Percentiles rank a stretch among this genome's conserved stretches.
phyloP scores from a whole-genome alignment of 2,113 vertebrate species.

The Aegotheles bennettii region DNA sequence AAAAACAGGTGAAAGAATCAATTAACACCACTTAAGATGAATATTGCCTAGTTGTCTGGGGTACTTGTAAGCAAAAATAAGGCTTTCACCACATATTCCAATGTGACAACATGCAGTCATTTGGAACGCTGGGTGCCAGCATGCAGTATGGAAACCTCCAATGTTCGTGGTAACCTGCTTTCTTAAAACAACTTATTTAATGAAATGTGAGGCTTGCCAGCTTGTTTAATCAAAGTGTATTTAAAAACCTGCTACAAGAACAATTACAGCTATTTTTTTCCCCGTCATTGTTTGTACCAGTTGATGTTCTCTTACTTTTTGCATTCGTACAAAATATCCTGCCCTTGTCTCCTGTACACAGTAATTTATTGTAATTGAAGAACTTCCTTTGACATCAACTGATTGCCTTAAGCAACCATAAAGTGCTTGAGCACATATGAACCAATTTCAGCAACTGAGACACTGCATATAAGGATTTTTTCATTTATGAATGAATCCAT shows the following conservation, averaged over 20 bases:
- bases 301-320: not conserved
- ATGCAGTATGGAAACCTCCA: not conserved
- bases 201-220: not conserved
- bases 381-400: not conserved
- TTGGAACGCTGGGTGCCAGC: not conserved
- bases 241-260: not conserved
- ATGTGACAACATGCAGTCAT: fast-evolving
- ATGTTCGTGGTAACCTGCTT: not conserved
- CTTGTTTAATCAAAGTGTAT: not conserved
- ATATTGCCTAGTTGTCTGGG: not conserved
- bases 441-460: not conserved
- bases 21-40: not conserved
- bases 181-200: not conserved
- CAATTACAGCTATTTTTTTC: not conserved
- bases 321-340: not conserved
- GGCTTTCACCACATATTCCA: not conserved
- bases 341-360: not conserved
- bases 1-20: not conserved
- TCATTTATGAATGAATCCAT: not conserved
- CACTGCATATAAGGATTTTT: not conserved
- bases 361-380: not conserved
- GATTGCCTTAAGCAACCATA: not conserved
- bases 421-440: not conserved
- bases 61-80: not conserved
- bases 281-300: not conserved